These are phyloP conservation scores for Anguilla marmorata DNA, from an alignment of 2,797 vertebrate species.

Conservation along the genomic window DNA sequence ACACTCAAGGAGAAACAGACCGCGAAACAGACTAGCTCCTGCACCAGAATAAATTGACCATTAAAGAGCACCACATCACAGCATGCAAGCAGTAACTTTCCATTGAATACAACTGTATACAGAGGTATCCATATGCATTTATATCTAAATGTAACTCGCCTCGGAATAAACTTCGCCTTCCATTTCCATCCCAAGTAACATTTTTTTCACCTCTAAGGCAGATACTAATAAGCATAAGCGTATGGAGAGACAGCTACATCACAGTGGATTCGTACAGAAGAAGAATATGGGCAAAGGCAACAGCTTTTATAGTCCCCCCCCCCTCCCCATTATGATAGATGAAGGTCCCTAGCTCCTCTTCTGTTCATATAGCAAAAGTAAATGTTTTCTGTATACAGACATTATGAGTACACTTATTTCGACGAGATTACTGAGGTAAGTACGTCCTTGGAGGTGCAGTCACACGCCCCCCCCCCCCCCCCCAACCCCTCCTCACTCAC, in stretches of 20 bases:
- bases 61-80: background rate
- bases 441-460: slow-evolving; percentile 39
- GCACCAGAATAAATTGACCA: background rate
- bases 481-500: background rate
- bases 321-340: background rate
- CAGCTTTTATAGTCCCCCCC: background rate
- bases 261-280: slow-evolving; percentile 1
- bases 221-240: background rate
- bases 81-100: background rate
- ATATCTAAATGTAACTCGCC: background rate
- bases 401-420: slow-evolving; percentile 9
- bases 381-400: background rate
- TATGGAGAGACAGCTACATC: background rate
- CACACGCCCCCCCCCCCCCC: background rate
- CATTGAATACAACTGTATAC: background rate
- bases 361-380: background rate
- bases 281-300: slow-evolving; percentile 2
- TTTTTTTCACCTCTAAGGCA: background rate
- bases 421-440: slow-evolving; percentile 65
- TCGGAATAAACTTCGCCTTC: background rate
- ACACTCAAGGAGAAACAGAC: background rate
- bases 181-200: background rate
- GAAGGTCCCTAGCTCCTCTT: background rate
- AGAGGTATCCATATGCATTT: background rate
- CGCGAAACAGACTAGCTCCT: background rate